Evolutionary conservation across 2,888 invertebrate species (phyloP).

Genomic region (Julus scandinavius): DNA sequence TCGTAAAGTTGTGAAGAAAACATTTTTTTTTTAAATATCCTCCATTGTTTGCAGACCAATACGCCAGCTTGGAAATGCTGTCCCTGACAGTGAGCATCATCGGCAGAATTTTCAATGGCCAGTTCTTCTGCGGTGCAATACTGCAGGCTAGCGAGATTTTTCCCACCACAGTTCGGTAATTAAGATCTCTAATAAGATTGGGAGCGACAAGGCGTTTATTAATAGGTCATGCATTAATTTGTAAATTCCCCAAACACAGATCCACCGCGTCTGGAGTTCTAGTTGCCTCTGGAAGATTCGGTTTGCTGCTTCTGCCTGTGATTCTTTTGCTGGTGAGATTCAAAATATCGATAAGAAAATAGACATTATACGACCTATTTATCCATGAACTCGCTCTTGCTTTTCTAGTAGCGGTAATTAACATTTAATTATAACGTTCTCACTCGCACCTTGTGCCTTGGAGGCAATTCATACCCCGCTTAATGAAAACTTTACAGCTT

Average conservation of each 20-base stretch:
- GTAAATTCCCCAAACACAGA: neutral
- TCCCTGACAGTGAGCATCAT: conserved; percentile 29
- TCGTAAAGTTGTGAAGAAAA: neutral
- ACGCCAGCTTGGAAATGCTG: neutral
- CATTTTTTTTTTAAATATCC: neutral
- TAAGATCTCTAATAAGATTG: neutral
- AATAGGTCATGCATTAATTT: conserved; percentile 10
- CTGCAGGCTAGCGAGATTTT: conserved; percentile 39
- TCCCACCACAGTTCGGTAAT: conserved; percentile 54
- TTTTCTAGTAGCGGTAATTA: conserved; percentile 3
- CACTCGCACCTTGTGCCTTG: conserved; percentile 10
- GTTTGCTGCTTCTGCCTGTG: conserved; percentile 18
- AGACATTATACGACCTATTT: neutral
- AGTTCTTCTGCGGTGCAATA: conserved; percentile 30
- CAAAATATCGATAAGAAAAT: neutral
- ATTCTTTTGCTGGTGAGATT: conserved; percentile 53
- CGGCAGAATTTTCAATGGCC: conserved; percentile 49
- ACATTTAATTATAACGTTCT: conserved; percentile 2
- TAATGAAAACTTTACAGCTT: conserved; percentile 45
- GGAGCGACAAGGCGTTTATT: neutral
- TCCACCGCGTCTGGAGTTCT: conserved; percentile 47
- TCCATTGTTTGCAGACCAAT: neutral
- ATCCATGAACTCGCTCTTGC: neutral
- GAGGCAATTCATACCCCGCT: neutral
- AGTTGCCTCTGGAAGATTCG: conserved; percentile 40